phyloP scores from a whole-genome alignment of 2,113 vertebrate genomes.

The Anas platyrhynchos region DNA sequence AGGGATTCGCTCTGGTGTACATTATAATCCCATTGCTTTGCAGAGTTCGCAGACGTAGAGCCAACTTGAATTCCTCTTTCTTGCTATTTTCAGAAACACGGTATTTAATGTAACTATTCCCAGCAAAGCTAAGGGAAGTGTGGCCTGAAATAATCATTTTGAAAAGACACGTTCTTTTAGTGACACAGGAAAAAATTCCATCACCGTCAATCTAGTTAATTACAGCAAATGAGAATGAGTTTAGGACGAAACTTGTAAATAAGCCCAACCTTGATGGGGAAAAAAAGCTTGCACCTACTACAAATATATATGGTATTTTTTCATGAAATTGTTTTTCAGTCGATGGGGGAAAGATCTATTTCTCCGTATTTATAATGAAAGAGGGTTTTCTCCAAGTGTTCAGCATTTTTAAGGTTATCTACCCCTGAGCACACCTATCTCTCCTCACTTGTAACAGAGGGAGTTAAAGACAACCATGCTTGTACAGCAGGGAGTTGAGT shows the following conservation, averaged over 20 bases:
- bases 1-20: slow-evolving; percentile 91
- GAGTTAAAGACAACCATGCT: background rate
- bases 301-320: background rate
- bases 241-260: slow-evolving; percentile 32
- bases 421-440: background rate
- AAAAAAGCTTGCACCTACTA: background rate
- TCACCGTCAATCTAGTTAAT: slow-evolving; percentile 25
- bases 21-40: slow-evolving; percentile 95
- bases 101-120: slow-evolving; percentile 98
- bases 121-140: slow-evolving; percentile 95
- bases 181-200: slow-evolving; percentile 20
- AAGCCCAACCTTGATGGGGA: background rate
- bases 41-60: slow-evolving; percentile 91
- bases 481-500: background rate
- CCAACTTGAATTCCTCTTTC: slow-evolving; percentile 89
- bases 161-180: slow-evolving; percentile 59
- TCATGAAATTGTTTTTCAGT: background rate
- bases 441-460: background rate
- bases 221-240: background rate
- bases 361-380: background rate
- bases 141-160: slow-evolving; percentile 85
- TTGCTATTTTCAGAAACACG: slow-evolving; percentile 87
- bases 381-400: background rate
- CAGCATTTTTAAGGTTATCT: background rate
- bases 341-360: background rate